phyloP scores from a whole-genome alignment of 1,140 invertebrate species.

The Apolygus lucorum region DNA sequence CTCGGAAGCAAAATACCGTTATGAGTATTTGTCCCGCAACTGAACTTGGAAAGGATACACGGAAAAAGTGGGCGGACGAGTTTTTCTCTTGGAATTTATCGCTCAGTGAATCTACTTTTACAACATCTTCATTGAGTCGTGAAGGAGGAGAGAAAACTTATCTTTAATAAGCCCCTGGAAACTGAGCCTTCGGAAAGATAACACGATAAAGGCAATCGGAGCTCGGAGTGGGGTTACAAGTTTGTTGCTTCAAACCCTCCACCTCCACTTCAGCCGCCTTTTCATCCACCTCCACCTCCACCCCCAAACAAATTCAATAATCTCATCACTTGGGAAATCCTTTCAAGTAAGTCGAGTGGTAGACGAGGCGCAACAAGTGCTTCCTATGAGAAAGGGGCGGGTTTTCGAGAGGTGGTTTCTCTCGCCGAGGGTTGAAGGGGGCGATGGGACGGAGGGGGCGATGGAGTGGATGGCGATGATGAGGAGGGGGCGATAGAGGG shows the following conservation, averaged over 20 bases:
- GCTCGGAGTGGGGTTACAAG: not conserved
- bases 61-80: too few relatives aligned
- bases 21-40: too few relatives aligned
- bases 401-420: not conserved
- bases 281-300: not conserved
- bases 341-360: conserved; percentile 4
- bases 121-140: not conserved
- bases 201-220: conserved; percentile 1
- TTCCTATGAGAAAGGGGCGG: not conserved
- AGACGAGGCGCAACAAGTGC: conserved; percentile 6
- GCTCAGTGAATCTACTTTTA: not conserved
- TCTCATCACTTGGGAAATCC: conserved; percentile 11
- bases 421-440: not conserved
- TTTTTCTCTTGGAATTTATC: not conserved
- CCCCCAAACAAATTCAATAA: conserved; percentile 12
- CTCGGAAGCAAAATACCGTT: too few relatives aligned
- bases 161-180: not conserved
- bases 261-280: not conserved
- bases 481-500: not conserved
- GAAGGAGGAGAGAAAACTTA: not conserved
- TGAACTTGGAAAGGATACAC: too few relatives aligned
- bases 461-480: not conserved
- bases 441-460: not conserved
- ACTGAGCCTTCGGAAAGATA: not conserved
- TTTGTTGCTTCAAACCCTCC: not conserved